phyloP scores from a whole-genome alignment of 2,888 invertebrate genomes.

The Lydus trimaculatus region DNA sequence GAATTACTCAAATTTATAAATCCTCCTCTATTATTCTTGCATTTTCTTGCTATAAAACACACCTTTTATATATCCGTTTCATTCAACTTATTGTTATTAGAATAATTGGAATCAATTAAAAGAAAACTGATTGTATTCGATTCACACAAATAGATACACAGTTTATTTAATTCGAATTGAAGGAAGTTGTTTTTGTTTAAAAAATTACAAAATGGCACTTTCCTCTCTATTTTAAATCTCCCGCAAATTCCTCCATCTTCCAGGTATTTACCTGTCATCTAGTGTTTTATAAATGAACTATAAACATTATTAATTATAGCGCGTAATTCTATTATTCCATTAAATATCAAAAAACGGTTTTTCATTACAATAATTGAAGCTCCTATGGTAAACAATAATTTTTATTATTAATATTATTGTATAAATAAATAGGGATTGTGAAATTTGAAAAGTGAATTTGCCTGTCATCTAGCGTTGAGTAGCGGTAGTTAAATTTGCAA shows the following conservation, averaged over 20 bases:
- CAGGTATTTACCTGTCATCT: background rate
- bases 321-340: no score
- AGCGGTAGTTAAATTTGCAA: no score
- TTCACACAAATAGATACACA: no score
- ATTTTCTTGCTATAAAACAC: background rate
- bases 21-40: constrained; percentile 26
- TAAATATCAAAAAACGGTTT: no score
- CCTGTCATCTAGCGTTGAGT: no score
- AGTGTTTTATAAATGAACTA: background rate
- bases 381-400: no score
- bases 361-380: no score
- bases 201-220: background rate
- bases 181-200: background rate
- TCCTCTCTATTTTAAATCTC: background rate
- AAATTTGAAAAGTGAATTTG: no score
- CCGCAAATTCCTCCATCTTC: background rate
- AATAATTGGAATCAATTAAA: no score
- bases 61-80: background rate
- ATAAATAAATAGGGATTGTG: no score
- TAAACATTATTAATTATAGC: background rate
- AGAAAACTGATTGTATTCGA: no score
- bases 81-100: background rate
- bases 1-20: constrained; percentile 1
- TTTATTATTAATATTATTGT: no score
- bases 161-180: background rate